phyloP scores from a whole-genome alignment of 2,797 vertebrate species.

The Characodon lateralis region DNA sequence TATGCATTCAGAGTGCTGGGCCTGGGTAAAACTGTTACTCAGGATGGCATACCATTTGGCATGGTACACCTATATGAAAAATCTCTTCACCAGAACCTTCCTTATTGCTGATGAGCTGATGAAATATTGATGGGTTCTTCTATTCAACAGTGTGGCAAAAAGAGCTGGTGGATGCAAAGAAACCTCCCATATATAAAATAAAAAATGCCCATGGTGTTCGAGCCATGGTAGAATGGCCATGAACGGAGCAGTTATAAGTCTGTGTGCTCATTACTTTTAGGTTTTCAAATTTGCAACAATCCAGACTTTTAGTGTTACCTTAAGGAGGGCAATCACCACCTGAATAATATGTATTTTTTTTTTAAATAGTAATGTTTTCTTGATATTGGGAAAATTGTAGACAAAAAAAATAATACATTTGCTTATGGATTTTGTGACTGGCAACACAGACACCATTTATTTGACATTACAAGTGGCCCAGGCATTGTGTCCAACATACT shows the following conservation, averaged over 20 bases:
- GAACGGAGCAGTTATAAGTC: background rate
- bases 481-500: no score
- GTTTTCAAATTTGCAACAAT: background rate
- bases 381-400: no score
- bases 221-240: background rate
- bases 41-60: background rate
- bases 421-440: no score
- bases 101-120: background rate
- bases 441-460: no score
- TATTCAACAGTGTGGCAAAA: background rate
- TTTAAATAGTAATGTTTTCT: no score
- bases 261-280: background rate
- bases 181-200: background rate
- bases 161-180: background rate
- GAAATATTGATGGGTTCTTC: background rate
- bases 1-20: background rate
- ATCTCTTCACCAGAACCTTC: background rate
- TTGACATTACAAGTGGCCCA: no score
- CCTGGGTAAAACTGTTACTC: background rate
- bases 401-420: no score
- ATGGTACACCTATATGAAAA: background rate
- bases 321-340: no score
- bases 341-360: no score
- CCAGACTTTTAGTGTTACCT: no score
- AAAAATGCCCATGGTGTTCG: background rate